Conservation (phyloP, 2,113 vertebrate genomes). For the Patagioenas fasciata region DNA sequence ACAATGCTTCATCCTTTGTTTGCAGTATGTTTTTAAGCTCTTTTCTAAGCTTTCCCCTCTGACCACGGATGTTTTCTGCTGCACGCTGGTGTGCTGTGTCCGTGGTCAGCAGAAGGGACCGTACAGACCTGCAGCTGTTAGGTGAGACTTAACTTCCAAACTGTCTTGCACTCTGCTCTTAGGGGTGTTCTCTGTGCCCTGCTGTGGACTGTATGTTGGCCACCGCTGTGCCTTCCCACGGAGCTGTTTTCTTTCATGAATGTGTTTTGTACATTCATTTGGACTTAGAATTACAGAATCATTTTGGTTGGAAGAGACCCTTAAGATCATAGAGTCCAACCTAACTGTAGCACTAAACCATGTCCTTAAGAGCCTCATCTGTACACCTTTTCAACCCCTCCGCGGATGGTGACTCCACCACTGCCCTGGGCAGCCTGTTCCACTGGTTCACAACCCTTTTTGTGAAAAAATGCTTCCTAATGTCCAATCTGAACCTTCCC, state of each 20-base stretch:
- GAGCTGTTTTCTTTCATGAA: not conserved
- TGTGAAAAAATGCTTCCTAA: too few relatives aligned
- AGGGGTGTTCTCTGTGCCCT: not conserved
- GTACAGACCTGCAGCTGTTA: rapidly evolving
- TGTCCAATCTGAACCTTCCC: too few relatives aligned
- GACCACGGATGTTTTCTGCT: not conserved
- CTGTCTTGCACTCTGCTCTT: not conserved
- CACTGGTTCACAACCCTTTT: too few relatives aligned
- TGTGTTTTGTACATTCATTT: not conserved
- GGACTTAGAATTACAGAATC: too few relatives aligned
- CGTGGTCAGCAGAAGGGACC: not conserved
- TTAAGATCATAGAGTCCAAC: too few relatives aligned
- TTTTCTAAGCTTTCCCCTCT: not conserved
- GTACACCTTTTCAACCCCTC: too few relatives aligned
- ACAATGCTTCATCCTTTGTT: rapidly evolving
- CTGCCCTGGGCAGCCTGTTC: too few relatives aligned
- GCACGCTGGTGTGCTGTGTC: not conserved
- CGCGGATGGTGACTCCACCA: too few relatives aligned
- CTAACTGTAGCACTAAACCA: too few relatives aligned
- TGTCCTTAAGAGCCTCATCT: too few relatives aligned
- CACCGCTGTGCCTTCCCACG: not conserved
- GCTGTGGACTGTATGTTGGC: rapidly evolving
- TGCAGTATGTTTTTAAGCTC: not conserved
- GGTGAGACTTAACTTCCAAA: not conserved
- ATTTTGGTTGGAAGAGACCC: too few relatives aligned